A percentile compares a stretch with the other conserved stretches of the same genome.
These are phyloP conservation scores for Nemotelus nigrinus DNA, from an alignment of 2,888 invertebrate genomes.

Conservation along the genomic window DNA sequence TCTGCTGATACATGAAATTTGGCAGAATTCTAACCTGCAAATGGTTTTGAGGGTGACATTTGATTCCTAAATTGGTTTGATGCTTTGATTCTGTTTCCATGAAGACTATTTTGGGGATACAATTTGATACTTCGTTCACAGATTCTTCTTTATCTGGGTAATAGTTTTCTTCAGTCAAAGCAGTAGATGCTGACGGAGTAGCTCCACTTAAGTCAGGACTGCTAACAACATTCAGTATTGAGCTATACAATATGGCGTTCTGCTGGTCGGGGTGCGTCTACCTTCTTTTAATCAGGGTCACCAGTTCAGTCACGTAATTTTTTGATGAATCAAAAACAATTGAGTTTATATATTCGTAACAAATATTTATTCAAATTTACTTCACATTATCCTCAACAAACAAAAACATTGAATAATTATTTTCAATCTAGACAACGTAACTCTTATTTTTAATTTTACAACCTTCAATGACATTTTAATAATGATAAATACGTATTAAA, in stretches of 20 bases:
- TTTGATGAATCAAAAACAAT: no score
- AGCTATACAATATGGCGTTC: constrained; percentile 85
- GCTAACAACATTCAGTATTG: constrained; percentile 71
- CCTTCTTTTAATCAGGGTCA: no score
- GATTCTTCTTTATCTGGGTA: not conserved
- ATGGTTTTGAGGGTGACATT: constrained; percentile 21
- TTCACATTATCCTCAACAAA: no score
- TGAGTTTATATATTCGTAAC: no score
- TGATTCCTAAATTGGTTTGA: constrained; percentile 11
- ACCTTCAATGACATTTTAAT: no score
- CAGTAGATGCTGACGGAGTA: constrained; percentile 2
- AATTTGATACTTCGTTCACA: constrained; percentile 49
- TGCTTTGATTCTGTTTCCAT: constrained; percentile 23
- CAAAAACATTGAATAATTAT: no score
- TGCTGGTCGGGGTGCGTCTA: constrained; percentile 79
- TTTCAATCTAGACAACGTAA: no score
- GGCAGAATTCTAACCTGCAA: constrained; percentile 36
- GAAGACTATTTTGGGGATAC: constrained; percentile 37
- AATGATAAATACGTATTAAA: no score
- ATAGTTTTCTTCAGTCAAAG: not conserved
- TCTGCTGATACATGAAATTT: constrained; percentile 43
- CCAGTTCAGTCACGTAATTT: no score
- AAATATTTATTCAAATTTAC: no score
- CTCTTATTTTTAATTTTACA: no score
- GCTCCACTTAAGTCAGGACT: constrained; percentile 58